Base-by-base conservation (phyloP, 2,113 vertebrate genomes). In the Sinosuthora webbiana region DNA sequence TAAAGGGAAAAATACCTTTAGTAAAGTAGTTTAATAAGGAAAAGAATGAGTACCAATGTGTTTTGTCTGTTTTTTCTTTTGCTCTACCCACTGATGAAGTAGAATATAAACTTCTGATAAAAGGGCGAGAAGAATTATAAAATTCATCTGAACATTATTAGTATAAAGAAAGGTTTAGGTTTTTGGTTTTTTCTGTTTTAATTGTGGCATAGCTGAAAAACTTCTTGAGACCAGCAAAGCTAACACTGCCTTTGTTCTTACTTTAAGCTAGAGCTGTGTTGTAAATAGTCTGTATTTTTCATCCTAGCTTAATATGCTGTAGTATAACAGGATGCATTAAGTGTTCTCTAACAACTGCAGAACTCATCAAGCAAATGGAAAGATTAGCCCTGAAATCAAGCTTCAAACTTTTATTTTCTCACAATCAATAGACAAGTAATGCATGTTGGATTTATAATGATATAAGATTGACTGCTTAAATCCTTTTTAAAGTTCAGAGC, bases 401-500 rank as follows among this genome's bases (percentile, higher is more conserved):
- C 97, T 95, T 98, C 97, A 91, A 94, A 98, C 98, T 98, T 98
- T 95, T 97, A 98, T 97, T 98, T 97, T 97, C 97, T 97, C 91
- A 80, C 80, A 98, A 98, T 99, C 99, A 97, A 98, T 98, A 96
- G 52, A 87, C 98, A 97, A 75, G 97, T 98, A 98, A 98, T 97
- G 88, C 96, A 96, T 1, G 89, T 96, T 98, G 98, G 98, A 98
- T 98, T 98, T 98, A 98, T 98, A 98, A 98, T 98, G 98, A 98
- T 99, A 98, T 98, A 98, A 98, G 98, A 98, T 98, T 98, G 98
- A 98, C 98, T 97, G 97, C 97, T 98, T 97, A 98, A 99, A 99
- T 98, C 98, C 98, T 97, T 97, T 98, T 96, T 97, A 96, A 98
- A 98, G 97, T 98, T 98, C 97, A 98, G 98, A 98, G 98, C 98